These are phyloP conservation scores for Sinocyclocheilus maitianheensis DNA, from an alignment of 2,113 vertebrate species.

Conservation along the genomic window DNA sequence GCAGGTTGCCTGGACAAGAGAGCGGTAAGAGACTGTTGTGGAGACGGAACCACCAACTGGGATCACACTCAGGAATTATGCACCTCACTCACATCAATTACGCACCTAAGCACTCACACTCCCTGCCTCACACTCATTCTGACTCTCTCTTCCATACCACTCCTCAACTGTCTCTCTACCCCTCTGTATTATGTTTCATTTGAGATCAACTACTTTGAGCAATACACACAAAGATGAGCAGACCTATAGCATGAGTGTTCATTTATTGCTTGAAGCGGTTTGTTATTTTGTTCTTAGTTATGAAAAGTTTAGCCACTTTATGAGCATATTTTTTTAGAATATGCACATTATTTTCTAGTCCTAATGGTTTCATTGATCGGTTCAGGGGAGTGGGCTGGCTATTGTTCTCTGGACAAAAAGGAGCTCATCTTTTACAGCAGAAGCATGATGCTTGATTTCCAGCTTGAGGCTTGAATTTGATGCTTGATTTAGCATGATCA, in stretches of 20 bases:
- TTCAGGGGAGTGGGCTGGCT: constrained; percentile 29
- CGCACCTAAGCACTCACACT: constrained; percentile 10
- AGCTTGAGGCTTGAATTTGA: background rate
- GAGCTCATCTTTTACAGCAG: background rate
- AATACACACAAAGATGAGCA: background rate
- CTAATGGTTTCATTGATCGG: constrained; percentile 10
- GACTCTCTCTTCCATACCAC: background rate
- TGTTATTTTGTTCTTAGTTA: background rate
- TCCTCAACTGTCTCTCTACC: background rate
- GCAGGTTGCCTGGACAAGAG: constrained; percentile 45
- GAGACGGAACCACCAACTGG: constrained; percentile 47
- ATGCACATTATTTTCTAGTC: background rate
- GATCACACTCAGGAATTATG: constrained; percentile 35
- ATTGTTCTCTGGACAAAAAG: constrained; percentile 21
- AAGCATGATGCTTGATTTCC: background rate
- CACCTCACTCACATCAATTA: constrained; percentile 4
- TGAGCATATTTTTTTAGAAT: background rate
- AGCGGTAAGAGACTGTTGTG: constrained; percentile 42
- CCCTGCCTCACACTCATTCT: background rate
- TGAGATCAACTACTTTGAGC: background rate
- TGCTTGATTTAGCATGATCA: constrained; percentile 12
- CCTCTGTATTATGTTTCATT: background rate
- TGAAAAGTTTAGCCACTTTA: background rate
- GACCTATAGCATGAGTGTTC: background rate
- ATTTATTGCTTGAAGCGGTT: background rate